Evolutionary conservation across 2,113 vertebrate genomes (phyloP), one percentile per base, ranked within the genome.

Genomic region (Microcebus griseorufus): DNA sequence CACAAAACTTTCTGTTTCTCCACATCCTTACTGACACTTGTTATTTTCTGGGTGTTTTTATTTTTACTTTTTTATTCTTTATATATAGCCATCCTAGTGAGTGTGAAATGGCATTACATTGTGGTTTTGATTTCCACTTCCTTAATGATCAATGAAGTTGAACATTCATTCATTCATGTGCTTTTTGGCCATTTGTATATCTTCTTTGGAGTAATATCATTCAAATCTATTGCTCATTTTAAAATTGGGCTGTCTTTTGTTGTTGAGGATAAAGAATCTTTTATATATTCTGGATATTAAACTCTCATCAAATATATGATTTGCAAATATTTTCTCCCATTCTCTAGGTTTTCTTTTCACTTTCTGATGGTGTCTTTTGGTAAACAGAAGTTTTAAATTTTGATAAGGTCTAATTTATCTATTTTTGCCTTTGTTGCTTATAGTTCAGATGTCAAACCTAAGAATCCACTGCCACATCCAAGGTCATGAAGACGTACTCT

Each of bases 351-450:
- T 75, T 37, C 39, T 88, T 88, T 88, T 88, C 10, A 92, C 3
- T 65, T 84, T 58, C 70, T 88, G 39, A 94, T 76, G 58, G 89
- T 82, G 27, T 62, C 72, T n/a, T 95, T 90, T 94, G 79, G 85
- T 58, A 76, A 20, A 42, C 7, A 51, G 76, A 84, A 60, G 45
- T 22, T 94, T 96, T 80, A 55, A 79, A 81, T 65, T 84, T 60
- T 85, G 53, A 79, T 65, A 14, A 70, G 84, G 53, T 48, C 25
- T 12, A 70, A 34, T 76, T 55, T 70, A 18, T 80, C 62, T 53
- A 65, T 25, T 91, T 88, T 88, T 79, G 37, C 42, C 92, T 93
- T 79, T 62, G 9, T 67, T 86, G 42, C 75, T 88, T 80, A 2
- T 70, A 25, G 9, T 82, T 95, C 81, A 65, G 27, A 80, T 60